Percentiles rank a stretch among this genome's conserved stretches.
These are phyloP conservation scores for Ecliptopera silaceata DNA, from an alignment of 2,888 invertebrate genomes.

Conservation along the genomic window DNA sequence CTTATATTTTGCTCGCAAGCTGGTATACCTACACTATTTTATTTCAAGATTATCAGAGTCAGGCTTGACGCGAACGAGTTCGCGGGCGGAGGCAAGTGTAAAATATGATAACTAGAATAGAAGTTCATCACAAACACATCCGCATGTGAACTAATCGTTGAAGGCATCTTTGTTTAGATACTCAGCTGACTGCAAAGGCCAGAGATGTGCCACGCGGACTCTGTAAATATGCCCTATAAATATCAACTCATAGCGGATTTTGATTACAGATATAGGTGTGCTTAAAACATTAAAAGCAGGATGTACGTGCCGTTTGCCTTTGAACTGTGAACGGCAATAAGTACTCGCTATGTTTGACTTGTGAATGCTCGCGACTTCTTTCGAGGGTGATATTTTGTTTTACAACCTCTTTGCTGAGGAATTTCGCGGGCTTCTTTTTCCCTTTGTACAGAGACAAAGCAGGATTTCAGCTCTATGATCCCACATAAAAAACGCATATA, in stretches of 20 bases:
- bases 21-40: too few relatives aligned
- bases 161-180: conserved; percentile 33
- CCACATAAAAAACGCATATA: too few relatives aligned
- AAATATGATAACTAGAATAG: conserved; percentile 1
- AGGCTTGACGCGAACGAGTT: too few relatives aligned
- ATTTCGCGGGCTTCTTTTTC: too few relatives aligned
- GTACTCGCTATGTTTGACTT: too few relatives aligned
- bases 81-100: too few relatives aligned
- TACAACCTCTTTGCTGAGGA: too few relatives aligned
- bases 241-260: conserved; percentile 9
- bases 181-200: neutral
- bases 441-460: too few relatives aligned
- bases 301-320: conserved; percentile 33
- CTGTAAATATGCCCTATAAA: neutral
- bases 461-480: too few relatives aligned
- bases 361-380: neutral
- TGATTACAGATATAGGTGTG: neutral
- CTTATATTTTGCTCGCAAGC: too few relatives aligned
- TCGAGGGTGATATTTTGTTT: neutral
- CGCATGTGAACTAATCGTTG: conserved; percentile 30
- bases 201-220: neutral
- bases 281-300: conserved; percentile 30
- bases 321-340: conserved; percentile 8
- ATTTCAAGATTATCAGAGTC: too few relatives aligned
- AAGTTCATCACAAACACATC: conserved; percentile 7